phyloP scores from a whole-genome alignment of 92 coral and sea anemone genomes.

The Porites divaricata region DNA sequence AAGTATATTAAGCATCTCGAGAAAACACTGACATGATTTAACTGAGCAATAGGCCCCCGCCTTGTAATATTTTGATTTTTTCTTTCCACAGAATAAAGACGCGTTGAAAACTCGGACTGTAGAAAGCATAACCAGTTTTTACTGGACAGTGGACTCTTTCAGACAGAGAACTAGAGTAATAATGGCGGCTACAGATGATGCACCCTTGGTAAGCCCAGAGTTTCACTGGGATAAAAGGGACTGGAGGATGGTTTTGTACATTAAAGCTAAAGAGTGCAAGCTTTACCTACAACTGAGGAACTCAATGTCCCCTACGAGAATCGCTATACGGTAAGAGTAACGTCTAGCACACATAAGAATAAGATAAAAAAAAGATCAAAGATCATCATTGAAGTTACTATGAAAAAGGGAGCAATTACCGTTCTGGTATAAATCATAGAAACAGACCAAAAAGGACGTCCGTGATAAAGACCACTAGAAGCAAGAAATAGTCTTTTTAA shows the following conservation, averaged over 20 bases:
- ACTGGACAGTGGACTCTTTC: background rate
- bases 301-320: conserved; percentile 1
- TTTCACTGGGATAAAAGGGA: background rate
- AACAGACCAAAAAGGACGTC: too few species aligned
- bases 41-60: too few species aligned
- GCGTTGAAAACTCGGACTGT: too few species aligned
- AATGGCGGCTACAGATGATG: background rate
- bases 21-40: too few species aligned
- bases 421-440: too few species aligned
- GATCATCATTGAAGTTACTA: too few species aligned
- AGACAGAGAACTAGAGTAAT: background rate
- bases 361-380: background rate
- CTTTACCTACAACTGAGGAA: conserved; percentile 16
- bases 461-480: too few species aligned
- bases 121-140: background rate
- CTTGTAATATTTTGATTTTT: too few species aligned
- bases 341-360: background rate
- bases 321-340: conserved; percentile 9
- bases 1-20: too few species aligned
- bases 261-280: background rate
- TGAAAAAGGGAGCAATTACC: too few species aligned
- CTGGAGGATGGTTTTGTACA: conserved; percentile 25
- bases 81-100: too few species aligned
- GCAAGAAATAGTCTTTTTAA: too few species aligned
- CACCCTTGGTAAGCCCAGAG: conserved; percentile 4